Evolutionary conservation across 2,113 vertebrate genomes (phyloP).

Genomic region (Gnathonemus echidnorhynchus): DNA sequence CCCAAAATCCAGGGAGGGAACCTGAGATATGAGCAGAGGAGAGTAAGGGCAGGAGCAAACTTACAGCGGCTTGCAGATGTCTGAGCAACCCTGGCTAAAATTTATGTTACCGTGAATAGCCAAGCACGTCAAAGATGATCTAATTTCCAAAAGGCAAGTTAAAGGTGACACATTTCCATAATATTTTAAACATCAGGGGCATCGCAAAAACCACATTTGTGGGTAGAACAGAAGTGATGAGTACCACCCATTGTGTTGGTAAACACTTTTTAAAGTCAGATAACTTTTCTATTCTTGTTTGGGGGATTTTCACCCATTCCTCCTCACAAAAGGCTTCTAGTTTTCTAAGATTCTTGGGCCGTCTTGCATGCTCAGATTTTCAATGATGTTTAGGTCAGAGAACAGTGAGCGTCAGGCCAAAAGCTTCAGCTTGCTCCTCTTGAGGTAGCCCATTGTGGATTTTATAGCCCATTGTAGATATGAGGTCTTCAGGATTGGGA

Average conservation of each 20-base stretch:
- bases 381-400: not conserved
- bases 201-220: not conserved
- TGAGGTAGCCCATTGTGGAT: too few relatives aligned
- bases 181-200: not conserved
- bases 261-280: not conserved
- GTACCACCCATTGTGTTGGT: not conserved
- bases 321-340: not conserved
- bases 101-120: not conserved
- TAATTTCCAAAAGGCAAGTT: not conserved
- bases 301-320: not conserved
- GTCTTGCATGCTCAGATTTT: not conserved
- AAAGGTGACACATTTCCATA: not conserved
- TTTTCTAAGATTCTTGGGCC: not conserved
- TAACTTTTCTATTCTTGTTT: not conserved
- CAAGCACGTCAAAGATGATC: not conserved
- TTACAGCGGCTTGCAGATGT: not conserved
- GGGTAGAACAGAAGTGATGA: not conserved
- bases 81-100: not conserved
- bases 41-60: not conserved
- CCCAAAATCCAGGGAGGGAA: conserved; percentile 68
- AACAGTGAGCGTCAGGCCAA: too few relatives aligned
- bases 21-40: conserved; percentile 50
- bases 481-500: not conserved
- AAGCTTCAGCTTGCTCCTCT: too few relatives aligned
- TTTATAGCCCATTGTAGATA: too few relatives aligned